phyloP scores from a whole-genome alignment of 2,888 invertebrate genomes.

The Xylota segnis region DNA sequence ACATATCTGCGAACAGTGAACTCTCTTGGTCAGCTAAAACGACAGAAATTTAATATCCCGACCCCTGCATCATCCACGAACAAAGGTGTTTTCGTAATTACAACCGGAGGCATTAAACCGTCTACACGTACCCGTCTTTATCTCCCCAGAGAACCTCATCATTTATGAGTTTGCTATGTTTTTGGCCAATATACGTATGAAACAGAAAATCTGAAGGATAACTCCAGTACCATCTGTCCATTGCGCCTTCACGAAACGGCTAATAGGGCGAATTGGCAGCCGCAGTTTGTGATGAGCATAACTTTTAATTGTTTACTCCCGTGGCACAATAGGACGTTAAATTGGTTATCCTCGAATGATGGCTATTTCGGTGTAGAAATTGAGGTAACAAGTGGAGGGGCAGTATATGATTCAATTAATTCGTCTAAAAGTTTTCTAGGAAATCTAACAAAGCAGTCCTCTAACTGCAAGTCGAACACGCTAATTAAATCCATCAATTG shows the following conservation, averaged over 20 bases:
- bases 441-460: neutral
- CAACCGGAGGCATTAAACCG: neutral
- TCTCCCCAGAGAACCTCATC: neutral
- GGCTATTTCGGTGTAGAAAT: neutral
- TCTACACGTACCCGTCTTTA: neutral
- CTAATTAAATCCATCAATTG: neutral
- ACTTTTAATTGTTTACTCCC: conserved; percentile 9
- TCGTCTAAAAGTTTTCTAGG: neutral
- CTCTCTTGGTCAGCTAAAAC: too few relatives aligned
- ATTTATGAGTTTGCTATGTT: neutral
- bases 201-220: neutral
- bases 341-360: neutral
- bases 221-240: neutral
- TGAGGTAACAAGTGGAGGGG: neutral
- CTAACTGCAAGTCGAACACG: neutral
- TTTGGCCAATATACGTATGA: neutral
- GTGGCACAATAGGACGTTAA: neutral
- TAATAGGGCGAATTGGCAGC: neutral
- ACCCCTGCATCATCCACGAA: too few relatives aligned
- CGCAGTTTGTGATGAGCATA: conserved; percentile 6
- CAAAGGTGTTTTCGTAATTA: neutral
- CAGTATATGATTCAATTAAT: neutral
- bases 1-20: too few relatives aligned
- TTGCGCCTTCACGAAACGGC: neutral
- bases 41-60: too few relatives aligned